Evolutionary conservation across 2,888 invertebrate species (phyloP).

Genomic region (Carcina quercana): DNA sequence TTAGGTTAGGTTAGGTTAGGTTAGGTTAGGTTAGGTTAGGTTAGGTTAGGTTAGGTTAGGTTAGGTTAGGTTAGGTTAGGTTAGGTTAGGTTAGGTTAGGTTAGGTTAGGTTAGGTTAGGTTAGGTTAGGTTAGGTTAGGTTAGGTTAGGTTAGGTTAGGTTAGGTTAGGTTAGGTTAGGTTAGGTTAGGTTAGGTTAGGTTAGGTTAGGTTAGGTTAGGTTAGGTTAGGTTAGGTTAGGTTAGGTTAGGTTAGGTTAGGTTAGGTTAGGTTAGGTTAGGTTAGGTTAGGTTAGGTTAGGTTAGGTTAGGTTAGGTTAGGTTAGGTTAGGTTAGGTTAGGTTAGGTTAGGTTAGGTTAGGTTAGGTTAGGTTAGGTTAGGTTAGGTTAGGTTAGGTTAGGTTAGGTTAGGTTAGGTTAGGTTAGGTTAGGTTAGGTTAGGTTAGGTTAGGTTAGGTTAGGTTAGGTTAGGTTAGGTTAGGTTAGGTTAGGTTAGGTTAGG

Average conservation of each 20-base stretch:
- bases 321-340: conserved; percentile 8
- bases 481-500: conserved; percentile 7
- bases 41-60: conserved; percentile 7
- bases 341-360: conserved; percentile 8
- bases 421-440: conserved; percentile 8
- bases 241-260: conserved; percentile 8
- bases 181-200: conserved; percentile 8
- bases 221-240: conserved; percentile 8
- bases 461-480: conserved; percentile 8
- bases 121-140: conserved; percentile 8
- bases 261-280: conserved; percentile 6
- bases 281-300: conserved; percentile 7
- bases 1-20: conserved; percentile 8
- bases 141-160: conserved; percentile 8
- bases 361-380: conserved; percentile 8
- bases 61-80: conserved; percentile 8
- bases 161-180: conserved; percentile 8
- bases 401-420: conserved; percentile 8
- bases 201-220: conserved; percentile 8
- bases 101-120: conserved; percentile 8
- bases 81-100: conserved; percentile 8
- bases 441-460: conserved; percentile 8
- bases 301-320: conserved; percentile 8
- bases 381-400: conserved; percentile 8
- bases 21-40: conserved; percentile 8